Evolutionary conservation across 2,888 invertebrate species (phyloP).

Genomic region (Acanthococcus lagerstroemiae): DNA sequence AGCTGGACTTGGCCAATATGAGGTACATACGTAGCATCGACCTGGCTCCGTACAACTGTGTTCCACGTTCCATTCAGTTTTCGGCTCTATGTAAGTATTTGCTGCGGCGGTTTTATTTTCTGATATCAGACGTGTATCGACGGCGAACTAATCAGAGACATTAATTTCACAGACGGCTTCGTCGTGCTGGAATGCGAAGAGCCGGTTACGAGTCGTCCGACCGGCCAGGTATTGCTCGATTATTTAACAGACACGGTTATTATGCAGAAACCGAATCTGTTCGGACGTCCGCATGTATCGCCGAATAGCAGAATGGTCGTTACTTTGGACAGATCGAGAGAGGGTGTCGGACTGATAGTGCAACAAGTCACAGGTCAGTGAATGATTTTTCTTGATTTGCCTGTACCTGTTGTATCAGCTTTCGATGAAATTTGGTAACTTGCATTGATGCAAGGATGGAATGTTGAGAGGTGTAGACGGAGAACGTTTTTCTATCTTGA

Average conservation of each 20-base stretch:
- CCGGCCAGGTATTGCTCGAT: conserved; percentile 58
- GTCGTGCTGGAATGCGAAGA: conserved; percentile 61
- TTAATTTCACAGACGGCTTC: conserved; percentile 58
- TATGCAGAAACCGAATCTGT: conserved; percentile 51
- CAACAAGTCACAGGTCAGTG: conserved; percentile 53
- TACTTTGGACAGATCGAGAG: conserved; percentile 51
- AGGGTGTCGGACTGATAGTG: conserved; percentile 50
- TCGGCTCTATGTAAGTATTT: conserved; percentile 59
- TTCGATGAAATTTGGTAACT: too few species aligned
- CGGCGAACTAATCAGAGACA: too few species aligned
- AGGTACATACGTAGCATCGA: conserved; percentile 61
- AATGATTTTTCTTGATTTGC: background rate
- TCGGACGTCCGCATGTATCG: conserved; percentile 56
- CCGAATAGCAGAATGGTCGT: conserved; percentile 61
- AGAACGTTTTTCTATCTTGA: too few species aligned
- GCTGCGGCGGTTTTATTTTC: too few species aligned
- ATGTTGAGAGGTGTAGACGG: too few species aligned
- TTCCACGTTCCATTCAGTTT: conserved; percentile 58
- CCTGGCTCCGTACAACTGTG: conserved; percentile 60
- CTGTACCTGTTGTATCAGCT: too few species aligned
- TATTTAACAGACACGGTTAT: conserved; percentile 61
- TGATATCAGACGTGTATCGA: too few species aligned
- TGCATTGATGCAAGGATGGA: background rate
- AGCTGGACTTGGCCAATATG: conserved; percentile 59
- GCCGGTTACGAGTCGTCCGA: conserved; percentile 52